Evolutionary conservation across 2,888 invertebrate species (phyloP), one percentile per base, ranked within the genome.

Genomic region (Orthosia incerta): DNA sequence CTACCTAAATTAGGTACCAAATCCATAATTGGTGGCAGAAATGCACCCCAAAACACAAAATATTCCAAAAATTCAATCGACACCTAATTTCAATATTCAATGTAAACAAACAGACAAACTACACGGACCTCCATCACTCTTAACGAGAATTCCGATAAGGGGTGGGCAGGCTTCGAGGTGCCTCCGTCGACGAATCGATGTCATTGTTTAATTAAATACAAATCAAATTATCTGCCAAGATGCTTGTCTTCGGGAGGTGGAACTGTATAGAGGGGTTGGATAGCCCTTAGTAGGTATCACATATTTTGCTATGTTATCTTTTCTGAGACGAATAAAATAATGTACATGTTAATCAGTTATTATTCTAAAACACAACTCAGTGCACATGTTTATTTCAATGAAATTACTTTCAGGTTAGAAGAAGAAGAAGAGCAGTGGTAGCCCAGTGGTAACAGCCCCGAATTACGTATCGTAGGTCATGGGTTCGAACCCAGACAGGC

Each of bases 201-300:
- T 87, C 87, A 86, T 86, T 87, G 86, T 92, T 94, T 92, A 91
- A 95, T 95, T 95, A 95, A 95, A 95, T 94, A 90, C 93, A 91
- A 94, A 95, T 94, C 95, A 94, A 95, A 95, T 95, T 95, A 94
- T 93, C 90, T 89, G 80, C 85, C 89, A 90, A 92, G 92, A 90
- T 87, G 88, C 87, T 87, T 90, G 93, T 90, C 92, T 93, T 92
- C 76, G 71, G n/a, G 13, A 3, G 1, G 13, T 46, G 26, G 68
- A 80, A 53, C 0, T 67, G 0, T 82, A 84, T 57, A 87, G 89
- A 91, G 92, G 13, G 87, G 88, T 68, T 62, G 23, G 4, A 63
- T 20, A 50, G 3, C 56, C 55, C 51, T 13, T 2, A n/a, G 4
- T 31, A 9, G 39, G 39, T 39, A 9, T 1, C 39, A 39, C 39